Conservation (phyloP, 2,888 invertebrate species). For the Eristalis intricaria region DNA sequence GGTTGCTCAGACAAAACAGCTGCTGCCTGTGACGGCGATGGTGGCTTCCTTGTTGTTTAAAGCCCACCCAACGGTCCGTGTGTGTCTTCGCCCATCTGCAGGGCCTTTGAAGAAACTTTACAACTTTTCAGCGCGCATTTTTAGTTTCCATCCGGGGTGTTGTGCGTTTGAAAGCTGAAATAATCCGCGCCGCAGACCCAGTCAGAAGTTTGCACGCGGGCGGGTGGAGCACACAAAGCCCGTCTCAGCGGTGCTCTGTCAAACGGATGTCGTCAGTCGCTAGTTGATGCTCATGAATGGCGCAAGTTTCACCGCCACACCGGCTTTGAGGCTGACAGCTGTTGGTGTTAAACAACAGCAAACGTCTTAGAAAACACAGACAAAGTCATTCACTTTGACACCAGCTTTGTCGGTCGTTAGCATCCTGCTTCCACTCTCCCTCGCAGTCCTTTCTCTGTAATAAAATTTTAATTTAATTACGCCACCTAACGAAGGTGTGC, state of each 20-base stretch:
- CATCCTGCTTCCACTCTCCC: conserved; percentile 29
- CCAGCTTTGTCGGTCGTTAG: conserved; percentile 32
- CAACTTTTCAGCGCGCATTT: conserved; percentile 2
- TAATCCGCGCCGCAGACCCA: too few species aligned
- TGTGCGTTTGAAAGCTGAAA: conserved; percentile 20
- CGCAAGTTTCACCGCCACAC: conserved; percentile 8
- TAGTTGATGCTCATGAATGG: conserved; percentile 36
- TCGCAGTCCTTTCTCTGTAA: neutral
- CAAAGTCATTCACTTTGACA: conserved; percentile 6
- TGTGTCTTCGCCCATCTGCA: neutral
- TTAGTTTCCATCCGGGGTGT: conserved; percentile 10
- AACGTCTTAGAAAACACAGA: conserved; percentile 20
- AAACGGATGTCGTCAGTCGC: conserved; percentile 10
- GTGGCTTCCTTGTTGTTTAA: conserved; percentile 30
- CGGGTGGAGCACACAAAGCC: conserved; percentile 4
- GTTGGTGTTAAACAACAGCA: neutral
- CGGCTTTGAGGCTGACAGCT: conserved; percentile 11
- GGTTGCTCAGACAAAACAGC: neutral
- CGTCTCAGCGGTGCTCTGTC: neutral
- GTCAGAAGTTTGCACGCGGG: conserved; percentile 1
- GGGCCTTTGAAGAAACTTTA: conserved; percentile 22
- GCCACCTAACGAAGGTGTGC: conserved; percentile 3
- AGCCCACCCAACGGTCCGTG: neutral
- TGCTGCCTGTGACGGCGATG: neutral
- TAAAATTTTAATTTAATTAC: conserved; percentile 62